phyloP scores from a whole-genome alignment of 2,888 invertebrate species.

The Sminthurides aquaticus region DNA sequence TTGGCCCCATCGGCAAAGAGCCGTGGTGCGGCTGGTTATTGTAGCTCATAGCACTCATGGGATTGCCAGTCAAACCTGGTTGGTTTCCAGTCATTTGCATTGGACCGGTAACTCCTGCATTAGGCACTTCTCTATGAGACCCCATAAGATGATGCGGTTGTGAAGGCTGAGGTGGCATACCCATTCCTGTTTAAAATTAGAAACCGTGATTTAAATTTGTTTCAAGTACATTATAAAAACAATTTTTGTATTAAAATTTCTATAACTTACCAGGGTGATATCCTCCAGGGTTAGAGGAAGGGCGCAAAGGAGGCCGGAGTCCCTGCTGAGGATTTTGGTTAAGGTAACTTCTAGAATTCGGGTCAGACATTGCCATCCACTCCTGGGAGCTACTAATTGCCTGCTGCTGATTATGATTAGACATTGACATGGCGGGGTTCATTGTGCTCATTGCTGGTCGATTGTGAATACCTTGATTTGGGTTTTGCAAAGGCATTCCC shows the following conservation, averaged over 20 bases:
- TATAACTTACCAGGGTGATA: constrained; percentile 17
- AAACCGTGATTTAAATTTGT: not conserved
- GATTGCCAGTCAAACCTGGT: constrained; percentile 14
- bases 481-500: constrained; percentile 18
- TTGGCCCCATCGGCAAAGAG: not conserved
- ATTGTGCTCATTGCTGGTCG: not conserved
- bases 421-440: constrained; percentile 25
- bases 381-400: constrained; percentile 25
- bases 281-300: constrained; percentile 11
- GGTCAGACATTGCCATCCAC: constrained; percentile 25
- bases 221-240: not conserved
- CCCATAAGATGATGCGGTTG: constrained; percentile 25
- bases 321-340: constrained; percentile 26
- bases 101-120: constrained; percentile 13
- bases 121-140: constrained; percentile 12
- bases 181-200: constrained; percentile 21
- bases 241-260: not conserved
- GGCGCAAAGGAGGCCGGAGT: constrained; percentile 22
- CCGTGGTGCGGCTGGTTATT: constrained; percentile 8
- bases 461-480: constrained; percentile 15
- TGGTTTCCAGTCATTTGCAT: constrained; percentile 8
- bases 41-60: constrained; percentile 10
- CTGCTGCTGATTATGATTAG: constrained; percentile 20
- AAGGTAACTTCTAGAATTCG: constrained; percentile 14
- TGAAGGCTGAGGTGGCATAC: constrained; percentile 22